phyloP scores from a whole-genome alignment of 1,140 invertebrate species.

The Sycobia sp. region DNA sequence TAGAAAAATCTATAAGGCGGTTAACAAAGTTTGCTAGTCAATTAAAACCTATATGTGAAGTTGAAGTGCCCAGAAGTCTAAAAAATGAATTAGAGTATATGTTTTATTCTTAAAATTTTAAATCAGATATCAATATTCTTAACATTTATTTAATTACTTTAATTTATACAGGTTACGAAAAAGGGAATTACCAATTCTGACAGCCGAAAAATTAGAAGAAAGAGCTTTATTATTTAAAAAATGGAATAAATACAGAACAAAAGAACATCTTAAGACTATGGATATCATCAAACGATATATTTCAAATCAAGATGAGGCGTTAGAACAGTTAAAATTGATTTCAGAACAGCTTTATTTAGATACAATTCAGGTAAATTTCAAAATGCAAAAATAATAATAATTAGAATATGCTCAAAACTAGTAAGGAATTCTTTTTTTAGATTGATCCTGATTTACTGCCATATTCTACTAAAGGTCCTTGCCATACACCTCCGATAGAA shows the following conservation, averaged over 20 bases:
- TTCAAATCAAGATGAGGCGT: constrained; percentile 74
- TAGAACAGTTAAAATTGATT: constrained; percentile 75
- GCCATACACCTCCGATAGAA: constrained; percentile 78
- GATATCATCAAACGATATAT: constrained; percentile 71
- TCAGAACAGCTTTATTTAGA: constrained; percentile 83
- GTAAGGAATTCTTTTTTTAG: constrained; percentile 60
- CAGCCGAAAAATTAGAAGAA: constrained; percentile 61
- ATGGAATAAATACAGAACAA: constrained; percentile 73
- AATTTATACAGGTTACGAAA: constrained; percentile 59
- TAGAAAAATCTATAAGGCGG: constrained; percentile 82
- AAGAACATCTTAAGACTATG: constrained; percentile 69
- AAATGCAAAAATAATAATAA: neutral
- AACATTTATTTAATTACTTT: constrained; percentile 7
- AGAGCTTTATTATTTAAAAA: constrained; percentile 69
- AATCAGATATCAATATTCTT: too few species aligned
- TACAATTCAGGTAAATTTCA: constrained; percentile 72
- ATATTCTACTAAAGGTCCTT: constrained; percentile 70
- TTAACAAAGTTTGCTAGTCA: constrained; percentile 77
- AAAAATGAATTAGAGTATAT: constrained; percentile 69
- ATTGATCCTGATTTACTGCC: constrained; percentile 73
- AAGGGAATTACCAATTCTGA: constrained; percentile 57
- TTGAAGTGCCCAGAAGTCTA: constrained; percentile 72
- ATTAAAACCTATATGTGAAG: constrained; percentile 82
- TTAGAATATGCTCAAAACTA: neutral
- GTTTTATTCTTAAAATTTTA: constrained; percentile 14